These are phyloP conservation scores for Acanthopleura granulata DNA, from an alignment of 2,888 invertebrate genomes.

Conservation along the genomic window DNA sequence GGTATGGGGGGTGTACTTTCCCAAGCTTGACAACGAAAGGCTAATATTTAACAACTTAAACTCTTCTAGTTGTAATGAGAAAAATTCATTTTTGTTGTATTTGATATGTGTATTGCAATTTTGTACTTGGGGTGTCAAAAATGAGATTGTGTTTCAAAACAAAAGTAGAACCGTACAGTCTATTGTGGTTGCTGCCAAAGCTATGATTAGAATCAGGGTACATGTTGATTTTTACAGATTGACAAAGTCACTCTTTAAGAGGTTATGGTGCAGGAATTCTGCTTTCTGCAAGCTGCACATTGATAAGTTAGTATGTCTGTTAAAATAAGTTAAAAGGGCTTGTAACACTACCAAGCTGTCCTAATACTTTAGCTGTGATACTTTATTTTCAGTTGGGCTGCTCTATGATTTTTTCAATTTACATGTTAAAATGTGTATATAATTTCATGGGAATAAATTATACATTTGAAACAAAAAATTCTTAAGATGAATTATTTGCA, in stretches of 20 bases:
- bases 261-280: not conserved
- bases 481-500: too few species aligned
- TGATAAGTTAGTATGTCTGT: not conserved
- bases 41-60: not conserved
- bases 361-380: too few species aligned
- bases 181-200: not conserved
- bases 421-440: too few species aligned
- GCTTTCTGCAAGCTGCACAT: not conserved
- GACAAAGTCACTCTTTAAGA: not conserved
- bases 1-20: not conserved
- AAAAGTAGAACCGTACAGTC: not conserved
- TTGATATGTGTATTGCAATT: not conserved
- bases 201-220: not conserved
- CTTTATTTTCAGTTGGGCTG: too few species aligned
- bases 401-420: too few species aligned
- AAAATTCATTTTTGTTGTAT: not conserved
- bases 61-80: not conserved
- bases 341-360: too few species aligned
- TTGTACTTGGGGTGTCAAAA: not conserved
- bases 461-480: too few species aligned
- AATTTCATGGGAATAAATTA: too few species aligned
- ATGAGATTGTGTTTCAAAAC: not conserved
- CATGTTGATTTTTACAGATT: not conserved
- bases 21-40: not conserved
- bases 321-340: too few species aligned